phyloP scores from a whole-genome alignment of 2,113 vertebrate genomes.

The Strix uralensis region DNA sequence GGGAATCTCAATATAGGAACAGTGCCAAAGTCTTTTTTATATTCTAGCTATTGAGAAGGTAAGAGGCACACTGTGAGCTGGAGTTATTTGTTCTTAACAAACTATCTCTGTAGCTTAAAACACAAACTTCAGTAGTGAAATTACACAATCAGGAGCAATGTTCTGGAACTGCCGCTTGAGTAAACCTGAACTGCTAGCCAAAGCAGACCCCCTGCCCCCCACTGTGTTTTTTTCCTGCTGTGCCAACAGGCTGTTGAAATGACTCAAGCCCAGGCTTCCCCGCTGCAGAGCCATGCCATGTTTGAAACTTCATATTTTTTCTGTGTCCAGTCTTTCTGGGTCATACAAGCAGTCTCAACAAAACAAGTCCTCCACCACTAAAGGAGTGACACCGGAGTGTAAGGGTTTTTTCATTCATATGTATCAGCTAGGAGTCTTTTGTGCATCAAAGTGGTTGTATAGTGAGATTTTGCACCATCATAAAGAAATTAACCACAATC shows the following conservation, averaged over 20 bases:
- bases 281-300: rapidly evolving
- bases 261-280: neutral
- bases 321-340: neutral
- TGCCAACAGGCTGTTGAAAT: neutral
- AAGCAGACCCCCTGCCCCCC: neutral
- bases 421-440: neutral
- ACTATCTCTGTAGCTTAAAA: neutral
- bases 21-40: neutral
- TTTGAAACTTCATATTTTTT: neutral
- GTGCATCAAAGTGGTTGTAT: neutral
- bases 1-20: neutral
- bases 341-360: neutral
- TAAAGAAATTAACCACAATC: neutral
- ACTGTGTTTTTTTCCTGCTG: neutral
- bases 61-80: neutral
- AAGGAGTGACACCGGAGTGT: rapidly evolving
- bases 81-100: neutral
- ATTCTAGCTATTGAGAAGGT: neutral
- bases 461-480: neutral
- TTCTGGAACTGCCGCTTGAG: neutral
- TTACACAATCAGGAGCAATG: neutral
- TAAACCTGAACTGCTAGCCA: neutral
- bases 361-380: neutral
- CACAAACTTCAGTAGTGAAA: neutral
- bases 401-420: neutral